Evolutionary conservation across 1,140 invertebrate species (phyloP), one percentile per base, ranked within the genome.

Genomic region (Oncopodura yosiiana): DNA sequence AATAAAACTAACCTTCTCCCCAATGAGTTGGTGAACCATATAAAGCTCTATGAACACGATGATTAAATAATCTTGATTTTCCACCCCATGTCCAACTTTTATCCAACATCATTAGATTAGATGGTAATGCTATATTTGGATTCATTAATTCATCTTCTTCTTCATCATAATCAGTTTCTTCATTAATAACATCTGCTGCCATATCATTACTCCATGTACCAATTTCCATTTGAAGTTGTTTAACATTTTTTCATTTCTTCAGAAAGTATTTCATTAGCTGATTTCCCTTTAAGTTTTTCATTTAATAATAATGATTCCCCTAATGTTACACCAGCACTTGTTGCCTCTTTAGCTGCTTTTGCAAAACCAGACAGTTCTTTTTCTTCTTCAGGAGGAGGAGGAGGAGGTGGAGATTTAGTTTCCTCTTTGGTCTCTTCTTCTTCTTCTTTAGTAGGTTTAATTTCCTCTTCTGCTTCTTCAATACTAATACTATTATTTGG

Each of bases 151-250:
- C 65, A 60, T 64, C 64, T 12, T 71, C 49, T 24, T 68, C 64
- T 42, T 70, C 66, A 53, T 68, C 66, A 56, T 61, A 65, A 9
- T 65, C 62, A 34, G 58, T 41, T 9, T 60, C 64, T 3, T 29
- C 38, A 1, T n/a, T 6, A 14, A 39, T 48, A 3, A 42, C 38
- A 53, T 56, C 57, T 32, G 50, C 45, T 0, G 83, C 82, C 86
- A 91, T 88, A 18, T 90, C 86, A 69, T 90, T 92, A 1, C 83
- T 85, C 87, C 87, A 92, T 0, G 82, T 90, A n/a, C 87, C 87
- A 50, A 92, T 89, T 69, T 88, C 86, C 64, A 87, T 77, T 63
- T 66, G 65, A 30, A 63, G 58, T 45, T 66, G 67, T 74, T 49
- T n/a, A 76, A 70, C 42, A 72, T 71, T 23, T 73, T 69, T 70